Conservation (phyloP, 2,888 invertebrate genomes). For the Physocephala rufipes region DNA sequence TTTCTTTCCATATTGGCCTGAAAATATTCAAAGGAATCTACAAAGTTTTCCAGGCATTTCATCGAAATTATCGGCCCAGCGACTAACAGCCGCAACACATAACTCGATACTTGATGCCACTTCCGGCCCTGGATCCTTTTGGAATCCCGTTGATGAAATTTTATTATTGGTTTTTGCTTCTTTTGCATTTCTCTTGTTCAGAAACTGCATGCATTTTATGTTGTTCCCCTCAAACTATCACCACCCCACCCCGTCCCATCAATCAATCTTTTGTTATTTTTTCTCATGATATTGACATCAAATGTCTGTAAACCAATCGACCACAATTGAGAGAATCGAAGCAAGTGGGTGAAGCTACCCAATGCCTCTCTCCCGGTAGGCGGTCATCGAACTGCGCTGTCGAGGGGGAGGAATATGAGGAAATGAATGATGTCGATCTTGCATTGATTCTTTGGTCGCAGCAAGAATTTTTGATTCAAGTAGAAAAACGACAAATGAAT, state of each 20-base stretch:
- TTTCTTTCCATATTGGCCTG: no score
- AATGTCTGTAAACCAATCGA: neutral
- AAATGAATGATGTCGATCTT: slow-evolving; percentile 14
- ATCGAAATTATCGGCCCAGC: no score
- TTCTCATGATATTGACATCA: neutral
- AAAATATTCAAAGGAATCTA: no score
- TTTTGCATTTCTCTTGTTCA: no score
- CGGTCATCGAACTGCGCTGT: neutral
- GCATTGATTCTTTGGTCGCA: slow-evolving; percentile 18
- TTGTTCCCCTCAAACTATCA: no score
- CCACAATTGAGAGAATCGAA: neutral
- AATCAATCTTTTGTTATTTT: neutral
- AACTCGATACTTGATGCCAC: no score
- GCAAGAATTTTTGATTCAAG: neutral
- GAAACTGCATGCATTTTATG: neutral
- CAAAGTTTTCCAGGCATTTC: no score
- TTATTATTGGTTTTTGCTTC: no score
- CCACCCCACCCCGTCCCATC: neutral
- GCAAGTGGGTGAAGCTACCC: neutral
- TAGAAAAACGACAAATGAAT: neutral
- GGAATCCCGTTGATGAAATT: no score
- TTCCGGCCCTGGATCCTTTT: no score
- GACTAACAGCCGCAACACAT: no score
- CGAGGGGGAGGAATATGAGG: neutral
- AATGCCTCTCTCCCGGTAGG: neutral